Base-by-base conservation (phyloP, 2,113 vertebrate genomes). In the Petaurus breviceps region DNA sequence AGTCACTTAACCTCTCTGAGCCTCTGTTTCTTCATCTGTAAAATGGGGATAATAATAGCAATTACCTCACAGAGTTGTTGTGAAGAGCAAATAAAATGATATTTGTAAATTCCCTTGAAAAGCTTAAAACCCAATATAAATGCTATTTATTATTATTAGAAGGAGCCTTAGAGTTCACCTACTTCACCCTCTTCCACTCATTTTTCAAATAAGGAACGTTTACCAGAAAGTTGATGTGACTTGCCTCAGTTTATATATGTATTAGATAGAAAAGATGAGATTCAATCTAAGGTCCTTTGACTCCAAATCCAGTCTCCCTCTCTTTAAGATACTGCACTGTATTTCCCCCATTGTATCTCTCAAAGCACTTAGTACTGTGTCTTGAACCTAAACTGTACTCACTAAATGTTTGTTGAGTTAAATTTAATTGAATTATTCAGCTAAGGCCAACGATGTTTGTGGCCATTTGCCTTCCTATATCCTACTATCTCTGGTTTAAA, bases 391-490 rank as follows among this genome's bases (percentile, higher is more conserved):
- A 92, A 28, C 55, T 57, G 23, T 37, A 10, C n/a, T 22, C 28
- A 92, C 55, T 92, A 52, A 92, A 94, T 90, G 37, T 84, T 84
- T 68, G 31, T 68, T 84, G 68, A 84, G 37, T 84, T 43, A n/a
- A 22, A 84, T 68, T 68, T n/a, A 68, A 68, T 84, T 84, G 89
- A 94, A 90, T 51, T 94, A 77, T 94, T 95, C 31, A 97, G 0
- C 51, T 90, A 93, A 95, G 89, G 94, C 0, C 14, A 92, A 1
- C 84, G 43, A 49, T 93, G 49, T 93, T 91, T 89, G 93, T 92
- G 68, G 46, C 19, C 57, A 89, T 89, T 97, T 94, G 23, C 23
- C 22, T 94, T 94, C 92, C 55, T 95, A 43, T 26, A 9, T 95
- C 91, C 92, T 94, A 14, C 6, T 8, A 24, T 9, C 7, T n/a